phyloP scores from a whole-genome alignment of 1,140 invertebrate species.

The Orchestia grillus region DNA sequence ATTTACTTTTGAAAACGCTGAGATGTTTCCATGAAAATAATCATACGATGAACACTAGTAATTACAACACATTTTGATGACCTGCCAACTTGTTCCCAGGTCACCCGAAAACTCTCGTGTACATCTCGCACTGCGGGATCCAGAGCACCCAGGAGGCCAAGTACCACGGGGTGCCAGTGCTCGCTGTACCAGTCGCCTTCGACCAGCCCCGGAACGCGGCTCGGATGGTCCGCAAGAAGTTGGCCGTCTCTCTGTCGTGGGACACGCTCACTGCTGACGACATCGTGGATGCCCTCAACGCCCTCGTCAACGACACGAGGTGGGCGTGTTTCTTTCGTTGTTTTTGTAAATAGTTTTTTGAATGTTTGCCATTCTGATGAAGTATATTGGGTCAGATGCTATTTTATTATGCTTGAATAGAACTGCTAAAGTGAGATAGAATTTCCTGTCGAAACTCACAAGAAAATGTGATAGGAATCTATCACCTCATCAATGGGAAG shows the following conservation, averaged over 20 bases:
- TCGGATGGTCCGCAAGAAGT: constrained; percentile 63
- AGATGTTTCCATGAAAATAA: too few species aligned
- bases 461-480: too few species aligned
- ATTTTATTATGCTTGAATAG: too few species aligned
- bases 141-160: constrained; percentile 73
- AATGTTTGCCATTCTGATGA: background rate
- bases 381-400: too few species aligned
- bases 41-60: too few species aligned
- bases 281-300: constrained; percentile 47
- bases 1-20: too few species aligned
- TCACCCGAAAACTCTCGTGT: constrained; percentile 70
- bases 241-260: constrained; percentile 65
- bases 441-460: too few species aligned
- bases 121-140: constrained; percentile 73
- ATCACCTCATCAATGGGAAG: too few species aligned
- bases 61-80: too few species aligned
- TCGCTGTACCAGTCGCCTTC: constrained; percentile 72
- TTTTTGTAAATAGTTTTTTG: background rate
- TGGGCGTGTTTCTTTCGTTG: too few species aligned
- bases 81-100: constrained; percentile 60
- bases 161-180: constrained; percentile 72
- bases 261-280: constrained; percentile 65
- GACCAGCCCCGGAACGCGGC: constrained; percentile 70
- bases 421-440: too few species aligned
- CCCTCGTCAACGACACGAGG: constrained; percentile 32